Conservation (phyloP, 2,888 invertebrate species). For the Eupithecia inturbata region DNA sequence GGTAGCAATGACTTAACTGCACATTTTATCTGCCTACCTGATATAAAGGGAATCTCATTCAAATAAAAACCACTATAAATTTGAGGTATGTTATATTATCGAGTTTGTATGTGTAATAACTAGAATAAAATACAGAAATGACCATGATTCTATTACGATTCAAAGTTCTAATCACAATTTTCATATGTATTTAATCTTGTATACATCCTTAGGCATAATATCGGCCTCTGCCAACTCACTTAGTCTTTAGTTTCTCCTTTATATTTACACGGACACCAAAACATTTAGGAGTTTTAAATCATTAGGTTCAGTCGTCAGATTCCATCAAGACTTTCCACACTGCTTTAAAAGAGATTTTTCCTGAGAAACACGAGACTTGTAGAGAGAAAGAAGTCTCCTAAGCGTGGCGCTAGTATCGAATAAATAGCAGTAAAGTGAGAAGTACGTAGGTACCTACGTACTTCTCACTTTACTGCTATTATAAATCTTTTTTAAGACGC, state of each 20-base stretch:
- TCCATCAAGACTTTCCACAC: constrained; percentile 25
- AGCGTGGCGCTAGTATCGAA: neutral
- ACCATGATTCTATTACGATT: constrained; percentile 79
- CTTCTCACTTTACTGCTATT: no score
- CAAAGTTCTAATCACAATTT: constrained; percentile 77
- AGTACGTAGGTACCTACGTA: no score
- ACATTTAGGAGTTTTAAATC: constrained; percentile 34
- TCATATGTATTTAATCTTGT: constrained; percentile 81
- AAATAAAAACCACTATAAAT: constrained; percentile 60
- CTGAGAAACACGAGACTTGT: neutral
- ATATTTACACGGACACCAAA: constrained; percentile 66
- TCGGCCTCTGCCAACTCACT: constrained; percentile 75
- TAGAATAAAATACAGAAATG: constrained; percentile 83
- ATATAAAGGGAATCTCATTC: neutral
- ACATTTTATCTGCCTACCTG: neutral
- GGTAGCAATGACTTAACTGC: neutral
- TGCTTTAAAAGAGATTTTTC: neutral
- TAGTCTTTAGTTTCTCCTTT: constrained; percentile 80
- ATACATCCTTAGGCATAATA: constrained; percentile 79
- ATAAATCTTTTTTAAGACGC: no score
- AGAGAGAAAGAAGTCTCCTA: neutral
- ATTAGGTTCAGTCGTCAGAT: constrained; percentile 27
- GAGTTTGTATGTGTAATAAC: constrained; percentile 83
- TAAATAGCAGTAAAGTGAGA: neutral
- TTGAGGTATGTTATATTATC: constrained; percentile 84